Evolutionary conservation across 2,888 invertebrate genomes (phyloP), one percentile per base, ranked within the genome.

Genomic region (Hypsopygia costalis): DNA sequence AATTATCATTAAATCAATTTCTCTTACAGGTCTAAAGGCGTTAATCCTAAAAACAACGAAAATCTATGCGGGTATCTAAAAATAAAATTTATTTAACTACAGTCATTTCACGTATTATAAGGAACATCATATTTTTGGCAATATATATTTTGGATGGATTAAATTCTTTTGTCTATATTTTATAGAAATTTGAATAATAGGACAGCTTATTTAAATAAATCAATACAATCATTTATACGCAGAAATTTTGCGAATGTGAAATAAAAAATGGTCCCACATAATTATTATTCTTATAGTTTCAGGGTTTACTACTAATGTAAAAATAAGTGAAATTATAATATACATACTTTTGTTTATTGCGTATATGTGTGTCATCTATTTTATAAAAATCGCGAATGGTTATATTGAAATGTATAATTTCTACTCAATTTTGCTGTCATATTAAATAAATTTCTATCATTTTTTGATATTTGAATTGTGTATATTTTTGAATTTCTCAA

Each of bases 71-170:
- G 58, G 52, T 33, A 34, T 16, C 16, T 39, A 43, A 39, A 41
- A 16, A 38, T 28, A 46, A 46, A 49, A 3, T 3, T 10, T 35
- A 40, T 28, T 38, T 31, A 16, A 31, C 38, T 45, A 45, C 21
- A 16, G 16, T 28, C 25, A 31, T 40, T 44, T 38, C 3, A 3
- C 16, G 16, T 16, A 16, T 16, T 16, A 16, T 16, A 39, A 53
- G 57, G 51, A 58, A 57, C 51, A 35, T 45, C 35, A 33, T 36
- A 28, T 36, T 44, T 58, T 62, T 69, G 62, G 61, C 66, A 55
- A 57, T 62, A 44, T 59, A 46, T 49, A 55, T 40, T 50, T 47
- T 76, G 78, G 77, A 78, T 75, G 78, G 77, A 76, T 56, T 75
- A 54, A 51, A 57, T 3, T 21, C n/a, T n/a, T n/a, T 16, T 16